phyloP scores from a whole-genome alignment of 2,888 invertebrate species.

The Euspilapteryx auroguttella region DNA sequence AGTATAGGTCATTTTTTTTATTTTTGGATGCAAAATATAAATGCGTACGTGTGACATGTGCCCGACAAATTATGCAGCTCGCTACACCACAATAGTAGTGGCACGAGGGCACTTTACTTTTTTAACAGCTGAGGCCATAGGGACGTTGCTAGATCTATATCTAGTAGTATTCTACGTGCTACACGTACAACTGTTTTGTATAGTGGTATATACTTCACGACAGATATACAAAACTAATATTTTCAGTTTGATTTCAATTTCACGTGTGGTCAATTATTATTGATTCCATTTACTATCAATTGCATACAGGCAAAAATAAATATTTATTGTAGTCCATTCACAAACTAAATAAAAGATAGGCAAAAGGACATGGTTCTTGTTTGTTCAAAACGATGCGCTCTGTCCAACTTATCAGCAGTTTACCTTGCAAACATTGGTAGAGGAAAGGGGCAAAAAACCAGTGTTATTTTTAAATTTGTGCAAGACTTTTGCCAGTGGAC shows the following conservation, averaged over 20 bases:
- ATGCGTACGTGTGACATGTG: constrained; percentile 40
- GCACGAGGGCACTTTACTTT: constrained; percentile 32
- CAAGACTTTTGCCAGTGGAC: constrained; percentile 56
- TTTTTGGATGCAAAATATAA: constrained; percentile 21
- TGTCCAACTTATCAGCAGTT: constrained; percentile 36
- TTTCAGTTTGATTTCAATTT: no score
- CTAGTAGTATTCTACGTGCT: no score
- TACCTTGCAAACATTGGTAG: constrained; percentile 28
- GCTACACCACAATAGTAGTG: constrained; percentile 43
- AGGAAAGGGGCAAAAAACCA: constrained; percentile 41
- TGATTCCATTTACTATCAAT: no score
- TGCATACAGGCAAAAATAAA: no score
- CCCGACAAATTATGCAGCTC: constrained; percentile 56
- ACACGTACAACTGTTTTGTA: no score
- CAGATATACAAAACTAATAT: no score
- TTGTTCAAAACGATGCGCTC: constrained; percentile 51
- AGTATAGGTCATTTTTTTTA: constrained; percentile 49
- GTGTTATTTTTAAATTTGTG: constrained; percentile 61
- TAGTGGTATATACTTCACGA: no score
- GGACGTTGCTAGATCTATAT: no score
- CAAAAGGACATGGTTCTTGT: constrained; percentile 44
- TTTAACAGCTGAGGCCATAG: no score
- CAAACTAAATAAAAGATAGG: constrained; percentile 26
- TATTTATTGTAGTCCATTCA: constrained; percentile 3
- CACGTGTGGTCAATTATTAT: no score